A percentile compares a stretch with the other conserved stretches of the same genome.
These are phyloP conservation scores for Sceloporus tristichus DNA, from an alignment of 2,113 vertebrate genomes.

Conservation along the genomic window DNA sequence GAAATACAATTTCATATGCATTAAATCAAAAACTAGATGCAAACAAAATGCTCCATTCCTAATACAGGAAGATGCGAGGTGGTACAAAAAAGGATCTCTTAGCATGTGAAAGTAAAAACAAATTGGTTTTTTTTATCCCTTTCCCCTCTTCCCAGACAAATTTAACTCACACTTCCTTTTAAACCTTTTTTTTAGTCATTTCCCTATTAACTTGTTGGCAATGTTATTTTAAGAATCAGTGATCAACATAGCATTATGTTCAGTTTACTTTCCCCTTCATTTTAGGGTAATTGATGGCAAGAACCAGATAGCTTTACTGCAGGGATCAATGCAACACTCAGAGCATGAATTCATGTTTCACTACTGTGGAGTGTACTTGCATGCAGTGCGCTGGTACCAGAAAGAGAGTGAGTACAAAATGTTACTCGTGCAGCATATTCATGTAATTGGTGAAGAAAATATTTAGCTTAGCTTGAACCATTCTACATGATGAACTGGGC, in stretches of 20 bases:
- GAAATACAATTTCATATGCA: no score
- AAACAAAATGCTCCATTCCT: no score
- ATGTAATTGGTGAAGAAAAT: not conserved
- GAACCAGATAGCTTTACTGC: conserved; percentile 84
- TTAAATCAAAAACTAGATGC: no score
- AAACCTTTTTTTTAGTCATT: not conserved
- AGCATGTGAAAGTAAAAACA: no score
- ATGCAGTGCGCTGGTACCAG: conserved; percentile 87
- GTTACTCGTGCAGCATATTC: conserved; percentile 27
- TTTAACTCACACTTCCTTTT: not conserved
- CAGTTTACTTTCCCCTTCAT: not conserved
- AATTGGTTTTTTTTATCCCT: not conserved
- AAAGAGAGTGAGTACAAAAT: conserved; percentile 79
- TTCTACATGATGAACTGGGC: not conserved
- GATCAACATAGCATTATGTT: not conserved
- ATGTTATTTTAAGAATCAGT: not conserved
- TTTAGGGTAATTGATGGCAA: conserved; percentile 80
- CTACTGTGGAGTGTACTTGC: conserved; percentile 84
- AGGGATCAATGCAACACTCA: conserved; percentile 69
- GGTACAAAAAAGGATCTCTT: no score
- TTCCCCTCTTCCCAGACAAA: not conserved
- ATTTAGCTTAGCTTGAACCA: not conserved
- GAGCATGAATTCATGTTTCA: conserved; percentile 90
- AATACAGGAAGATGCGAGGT: no score
- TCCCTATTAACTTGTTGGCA: not conserved